phyloP scores from a whole-genome alignment of 2,888 invertebrate genomes.

The Entomobrya proxima region DNA sequence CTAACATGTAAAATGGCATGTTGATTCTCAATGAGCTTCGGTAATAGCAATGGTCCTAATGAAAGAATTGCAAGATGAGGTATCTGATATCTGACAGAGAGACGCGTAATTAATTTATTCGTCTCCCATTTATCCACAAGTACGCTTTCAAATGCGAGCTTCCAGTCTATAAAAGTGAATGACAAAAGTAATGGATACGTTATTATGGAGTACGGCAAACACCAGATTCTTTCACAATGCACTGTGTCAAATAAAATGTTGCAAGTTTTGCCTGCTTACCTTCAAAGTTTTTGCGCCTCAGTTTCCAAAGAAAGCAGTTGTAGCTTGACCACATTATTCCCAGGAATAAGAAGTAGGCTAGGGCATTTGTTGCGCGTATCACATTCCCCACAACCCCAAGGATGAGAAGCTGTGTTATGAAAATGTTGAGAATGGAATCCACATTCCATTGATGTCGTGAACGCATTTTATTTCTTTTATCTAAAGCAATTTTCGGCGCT shows the following conservation, averaged over 20 bases:
- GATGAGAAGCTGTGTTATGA: slow-evolving; percentile 67
- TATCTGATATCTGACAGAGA: slow-evolving; percentile 34
- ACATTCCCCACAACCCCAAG: slow-evolving; percentile 64
- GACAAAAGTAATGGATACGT: not conserved
- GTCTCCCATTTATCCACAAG: slow-evolving; percentile 61
- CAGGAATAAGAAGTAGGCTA: slow-evolving; percentile 41
- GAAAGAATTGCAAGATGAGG: slow-evolving; percentile 41
- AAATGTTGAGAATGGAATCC: slow-evolving; percentile 52
- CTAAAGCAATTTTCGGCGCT: slow-evolving; percentile 63
- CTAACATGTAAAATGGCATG: slow-evolving; percentile 1
- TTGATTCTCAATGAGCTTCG: not conserved
- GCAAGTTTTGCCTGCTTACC: slow-evolving; percentile 50
- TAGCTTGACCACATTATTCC: slow-evolving; percentile 63
- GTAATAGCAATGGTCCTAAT: slow-evolving; percentile 28
- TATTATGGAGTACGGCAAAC: not conserved
- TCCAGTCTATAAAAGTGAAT: slow-evolving; percentile 70
- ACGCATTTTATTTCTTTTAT: slow-evolving; percentile 47
- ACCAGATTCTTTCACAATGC: not conserved
- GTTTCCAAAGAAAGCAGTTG: slow-evolving; percentile 68
- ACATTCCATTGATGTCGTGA: slow-evolving; percentile 57
- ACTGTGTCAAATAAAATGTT: not conserved
- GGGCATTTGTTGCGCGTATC: slow-evolving; percentile 44
- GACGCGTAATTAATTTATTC: slow-evolving; percentile 8
- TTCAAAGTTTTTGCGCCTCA: slow-evolving; percentile 61
- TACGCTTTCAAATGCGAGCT: slow-evolving; percentile 69